A percentile compares a stretch with the other conserved stretches of the same genome.
Conservation (phyloP, 2,888 invertebrate genomes). For the Perizoma affinitatum region DNA sequence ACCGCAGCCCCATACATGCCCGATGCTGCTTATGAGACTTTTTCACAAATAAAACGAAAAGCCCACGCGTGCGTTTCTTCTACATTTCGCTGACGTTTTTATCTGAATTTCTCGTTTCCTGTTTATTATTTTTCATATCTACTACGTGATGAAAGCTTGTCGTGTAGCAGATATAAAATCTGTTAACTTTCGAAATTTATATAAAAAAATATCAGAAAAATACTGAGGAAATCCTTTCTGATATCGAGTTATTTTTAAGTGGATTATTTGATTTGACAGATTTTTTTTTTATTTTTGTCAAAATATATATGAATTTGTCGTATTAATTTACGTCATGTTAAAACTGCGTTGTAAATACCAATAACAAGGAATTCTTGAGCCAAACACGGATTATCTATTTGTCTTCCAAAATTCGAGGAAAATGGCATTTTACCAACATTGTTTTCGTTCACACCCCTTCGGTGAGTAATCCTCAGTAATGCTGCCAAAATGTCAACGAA, state of each 20-base stretch:
- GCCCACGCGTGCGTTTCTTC: constrained; percentile 37
- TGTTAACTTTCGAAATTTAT: too few relatives aligned
- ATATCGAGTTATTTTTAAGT: too few relatives aligned
- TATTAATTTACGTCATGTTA: too few relatives aligned
- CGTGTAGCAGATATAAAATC: background rate
- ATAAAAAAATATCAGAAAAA: too few relatives aligned
- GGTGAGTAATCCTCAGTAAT: constrained; percentile 68
- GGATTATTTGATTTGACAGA: too few relatives aligned
- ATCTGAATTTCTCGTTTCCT: constrained; percentile 31
- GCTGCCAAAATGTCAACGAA: constrained; percentile 67
- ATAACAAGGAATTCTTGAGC: constrained; percentile 27
- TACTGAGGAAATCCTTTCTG: too few relatives aligned
- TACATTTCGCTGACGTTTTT: constrained; percentile 37
- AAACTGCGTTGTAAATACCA: constrained; percentile 3
- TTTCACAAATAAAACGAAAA: constrained; percentile 39
- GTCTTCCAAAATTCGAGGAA: constrained; percentile 40
- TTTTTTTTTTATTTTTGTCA: too few relatives aligned
- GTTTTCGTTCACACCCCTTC: constrained; percentile 51
- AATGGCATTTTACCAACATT: constrained; percentile 47
- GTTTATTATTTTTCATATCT: constrained; percentile 38
- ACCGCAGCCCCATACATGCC: constrained; percentile 56
- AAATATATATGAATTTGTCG: too few relatives aligned
- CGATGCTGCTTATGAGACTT: constrained; percentile 37
- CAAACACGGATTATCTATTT: constrained; percentile 47
- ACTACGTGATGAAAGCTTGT: constrained; percentile 27